A percentile compares a stretch with the other conserved stretches of the same genome.
Conservation (phyloP, 2,113 vertebrate species). For the Otolemur garnettii region DNA sequence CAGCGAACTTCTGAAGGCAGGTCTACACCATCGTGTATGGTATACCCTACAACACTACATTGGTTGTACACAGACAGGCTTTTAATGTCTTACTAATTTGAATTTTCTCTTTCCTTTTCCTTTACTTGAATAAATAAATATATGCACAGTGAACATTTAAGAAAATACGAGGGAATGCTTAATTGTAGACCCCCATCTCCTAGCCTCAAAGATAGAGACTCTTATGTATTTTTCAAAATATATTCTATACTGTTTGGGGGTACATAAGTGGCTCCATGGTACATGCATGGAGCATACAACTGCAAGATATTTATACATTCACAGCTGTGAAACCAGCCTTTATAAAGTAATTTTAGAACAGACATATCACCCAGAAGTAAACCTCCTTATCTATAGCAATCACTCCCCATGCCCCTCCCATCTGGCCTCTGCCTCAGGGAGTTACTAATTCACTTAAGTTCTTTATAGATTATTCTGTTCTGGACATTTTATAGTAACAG, state of each 20-base stretch:
- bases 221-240: not conserved
- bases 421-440: not conserved
- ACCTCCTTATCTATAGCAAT: not conserved
- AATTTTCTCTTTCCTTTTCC: not conserved
- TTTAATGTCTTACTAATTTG: not conserved
- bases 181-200: not conserved
- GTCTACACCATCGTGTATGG: not conserved
- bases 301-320: not conserved
- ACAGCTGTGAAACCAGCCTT: not conserved
- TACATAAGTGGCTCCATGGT: not conserved
- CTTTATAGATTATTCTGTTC: not conserved
- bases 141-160: not conserved
- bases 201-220: not conserved
- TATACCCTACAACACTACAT: accelerated
- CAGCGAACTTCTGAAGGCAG: not conserved
- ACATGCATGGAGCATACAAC: not conserved
- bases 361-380: not conserved
- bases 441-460: not conserved
- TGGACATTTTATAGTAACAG: not conserved
- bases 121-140: not conserved
- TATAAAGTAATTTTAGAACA: not conserved
- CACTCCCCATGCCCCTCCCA: accelerated
- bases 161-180: not conserved
- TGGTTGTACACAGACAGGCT: not conserved
- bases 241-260: not conserved